These are phyloP conservation scores for Lamprotornis superbus DNA, from an alignment of 2,113 vertebrate species.

Conservation along the genomic window DNA sequence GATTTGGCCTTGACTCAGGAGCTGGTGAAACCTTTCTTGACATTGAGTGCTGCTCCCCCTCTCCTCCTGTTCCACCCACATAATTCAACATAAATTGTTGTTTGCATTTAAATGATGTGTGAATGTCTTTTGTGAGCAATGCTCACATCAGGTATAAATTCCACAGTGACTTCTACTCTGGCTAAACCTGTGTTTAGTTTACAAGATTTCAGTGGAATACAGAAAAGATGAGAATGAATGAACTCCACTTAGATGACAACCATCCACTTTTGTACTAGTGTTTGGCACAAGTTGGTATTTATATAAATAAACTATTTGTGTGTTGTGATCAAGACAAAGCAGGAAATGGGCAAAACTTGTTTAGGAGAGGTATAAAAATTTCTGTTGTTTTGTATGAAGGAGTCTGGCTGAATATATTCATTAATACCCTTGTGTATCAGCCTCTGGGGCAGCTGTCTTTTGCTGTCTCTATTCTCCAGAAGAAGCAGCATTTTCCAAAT, in stretches of 20 bases:
- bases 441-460: neutral
- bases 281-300: neutral
- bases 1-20: neutral
- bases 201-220: neutral
- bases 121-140: neutral
- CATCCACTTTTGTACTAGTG: neutral
- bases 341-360: neutral
- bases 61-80: neutral
- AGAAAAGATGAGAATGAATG: neutral
- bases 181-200: neutral
- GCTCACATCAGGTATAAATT: neutral
- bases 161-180: neutral
- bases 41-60: neutral
- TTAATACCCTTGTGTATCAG: neutral
- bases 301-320: neutral
- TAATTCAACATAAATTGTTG: neutral
- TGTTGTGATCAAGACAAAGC: neutral
- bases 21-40: neutral
- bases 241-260: neutral
- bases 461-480: neutral
- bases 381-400: neutral
- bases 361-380: neutral
- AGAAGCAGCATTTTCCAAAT: neutral
- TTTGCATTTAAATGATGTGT: neutral
- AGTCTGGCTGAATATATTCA: neutral